Percentiles rank a stretch among this genome's conserved stretches.
Evolutionary conservation across 2,113 vertebrate genomes (phyloP).

Genomic region (Nicator chloris): DNA sequence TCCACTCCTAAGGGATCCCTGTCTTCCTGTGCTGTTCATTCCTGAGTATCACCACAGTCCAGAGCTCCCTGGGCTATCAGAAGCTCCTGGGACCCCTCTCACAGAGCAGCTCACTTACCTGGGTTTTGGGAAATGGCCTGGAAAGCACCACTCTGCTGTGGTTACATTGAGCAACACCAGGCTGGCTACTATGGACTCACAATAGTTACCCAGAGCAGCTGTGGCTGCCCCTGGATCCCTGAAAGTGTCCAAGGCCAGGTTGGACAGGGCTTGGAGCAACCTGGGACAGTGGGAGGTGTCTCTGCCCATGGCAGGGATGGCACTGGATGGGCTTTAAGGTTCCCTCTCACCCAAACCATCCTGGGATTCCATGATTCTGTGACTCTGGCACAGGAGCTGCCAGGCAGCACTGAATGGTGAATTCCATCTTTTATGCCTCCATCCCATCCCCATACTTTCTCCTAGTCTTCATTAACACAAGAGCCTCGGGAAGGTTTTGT

Average conservation of each 20-base stretch:
- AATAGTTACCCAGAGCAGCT: neutral
- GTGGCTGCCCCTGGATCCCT: neutral
- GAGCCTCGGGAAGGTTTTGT: neutral
- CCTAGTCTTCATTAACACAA: neutral
- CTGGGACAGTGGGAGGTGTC: neutral
- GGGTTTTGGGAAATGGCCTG: neutral
- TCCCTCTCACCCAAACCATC: neutral
- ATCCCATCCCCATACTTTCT: neutral
- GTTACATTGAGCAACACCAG: neutral
- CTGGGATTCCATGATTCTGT: neutral
- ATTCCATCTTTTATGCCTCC: neutral
- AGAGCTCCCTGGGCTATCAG: neutral
- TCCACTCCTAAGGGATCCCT: neutral
- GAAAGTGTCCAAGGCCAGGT: accelerated
- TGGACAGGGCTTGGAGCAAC: accelerated
- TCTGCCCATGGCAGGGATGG: neutral
- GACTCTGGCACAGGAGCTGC: neutral
- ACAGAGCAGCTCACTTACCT: neutral
- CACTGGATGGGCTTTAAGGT: neutral
- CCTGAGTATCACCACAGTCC: neutral
- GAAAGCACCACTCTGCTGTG: neutral
- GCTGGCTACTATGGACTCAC: neutral
- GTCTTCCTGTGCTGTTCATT: neutral
- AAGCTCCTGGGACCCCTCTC: neutral
- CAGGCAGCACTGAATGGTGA: neutral